Percentiles rank a stretch among this genome's conserved stretches.
Conservation (phyloP, 1,140 invertebrate species). For the Drosophila sproati region DNA sequence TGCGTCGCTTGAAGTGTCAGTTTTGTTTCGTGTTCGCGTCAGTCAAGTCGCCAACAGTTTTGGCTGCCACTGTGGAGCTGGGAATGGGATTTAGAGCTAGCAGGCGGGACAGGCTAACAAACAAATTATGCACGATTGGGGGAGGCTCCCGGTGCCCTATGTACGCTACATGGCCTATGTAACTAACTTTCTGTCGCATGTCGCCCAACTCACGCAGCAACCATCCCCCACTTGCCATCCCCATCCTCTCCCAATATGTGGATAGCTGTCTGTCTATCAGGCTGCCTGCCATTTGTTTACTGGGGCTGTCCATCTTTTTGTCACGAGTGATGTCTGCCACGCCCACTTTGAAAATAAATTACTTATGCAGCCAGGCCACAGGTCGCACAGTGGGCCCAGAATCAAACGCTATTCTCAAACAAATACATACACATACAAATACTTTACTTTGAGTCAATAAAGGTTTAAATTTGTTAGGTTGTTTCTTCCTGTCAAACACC, state of each 20-base stretch:
- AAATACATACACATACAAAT: too few species aligned
- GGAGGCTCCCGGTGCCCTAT: not conserved
- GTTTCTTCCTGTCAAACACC: too few species aligned
- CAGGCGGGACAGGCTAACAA: constrained; percentile 33
- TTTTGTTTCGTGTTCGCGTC: constrained; percentile 78
- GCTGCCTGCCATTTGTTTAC: constrained; percentile 72
- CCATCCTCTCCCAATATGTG: not conserved
- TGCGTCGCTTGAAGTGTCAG: constrained; percentile 77
- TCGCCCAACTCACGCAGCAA: not conserved
- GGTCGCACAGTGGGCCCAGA: constrained; percentile 39
- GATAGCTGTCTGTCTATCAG: constrained; percentile 40
- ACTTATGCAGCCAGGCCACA: constrained; percentile 48
- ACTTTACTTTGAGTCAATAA: too few species aligned
- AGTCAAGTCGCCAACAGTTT: constrained; percentile 68
- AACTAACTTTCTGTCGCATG: constrained; percentile 55
- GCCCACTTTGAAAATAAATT: constrained; percentile 73
- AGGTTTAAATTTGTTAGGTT: too few species aligned
- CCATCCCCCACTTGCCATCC: not conserved
- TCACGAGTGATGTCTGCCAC: constrained; percentile 66
- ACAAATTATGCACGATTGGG: constrained; percentile 59
- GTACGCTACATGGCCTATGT: constrained; percentile 41
- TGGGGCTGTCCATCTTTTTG: constrained; percentile 74
- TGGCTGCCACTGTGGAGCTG: constrained; percentile 11
- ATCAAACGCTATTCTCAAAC: not conserved
- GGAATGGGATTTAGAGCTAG: constrained; percentile 41